A percentile compares a stretch with the other conserved stretches of the same genome.
Evolutionary conservation across 64 coral and sea anemone species (phyloP).

Genomic region (Actinia tenebrosa): DNA sequence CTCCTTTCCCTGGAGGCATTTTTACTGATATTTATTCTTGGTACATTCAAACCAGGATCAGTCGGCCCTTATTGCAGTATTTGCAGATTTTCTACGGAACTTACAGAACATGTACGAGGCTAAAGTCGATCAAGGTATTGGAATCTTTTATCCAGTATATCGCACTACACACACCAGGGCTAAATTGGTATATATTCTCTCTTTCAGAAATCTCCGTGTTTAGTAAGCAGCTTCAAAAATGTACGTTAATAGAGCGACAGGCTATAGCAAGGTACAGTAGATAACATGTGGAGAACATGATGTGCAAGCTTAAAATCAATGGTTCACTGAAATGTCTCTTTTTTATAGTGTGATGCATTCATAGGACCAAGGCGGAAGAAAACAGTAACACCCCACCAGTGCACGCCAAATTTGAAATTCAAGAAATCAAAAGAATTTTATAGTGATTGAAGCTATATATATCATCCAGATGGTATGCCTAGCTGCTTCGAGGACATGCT

Average conservation of each 20-base stretch:
- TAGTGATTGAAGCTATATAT: neutral
- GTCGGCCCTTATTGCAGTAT: constrained; percentile 51
- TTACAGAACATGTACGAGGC: constrained; percentile 46
- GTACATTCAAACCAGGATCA: constrained; percentile 30
- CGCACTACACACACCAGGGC: neutral
- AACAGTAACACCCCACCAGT: neutral
- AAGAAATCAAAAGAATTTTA: neutral
- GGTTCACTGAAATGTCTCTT: neutral
- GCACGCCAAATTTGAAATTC: neutral
- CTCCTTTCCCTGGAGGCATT: too few species aligned
- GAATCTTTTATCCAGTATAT: neutral
- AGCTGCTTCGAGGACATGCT: neutral
- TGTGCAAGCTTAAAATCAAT: neutral
- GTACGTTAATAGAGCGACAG: neutral
- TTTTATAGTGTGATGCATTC: constrained; percentile 16
- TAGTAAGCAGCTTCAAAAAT: constrained; percentile 10
- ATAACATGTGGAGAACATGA: neutral
- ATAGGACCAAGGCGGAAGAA: neutral
- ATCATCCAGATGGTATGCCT: too few species aligned
- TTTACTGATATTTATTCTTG: neutral
- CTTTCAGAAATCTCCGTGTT: constrained; percentile 1
- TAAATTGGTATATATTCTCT: neutral
- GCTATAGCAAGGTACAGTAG: constrained; percentile 5
- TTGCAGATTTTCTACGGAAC: constrained; percentile 48
- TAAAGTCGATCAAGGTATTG: constrained; percentile 40